phyloP scores from a whole-genome alignment of 1,140 invertebrate genomes.

The Idris sp. region DNA sequence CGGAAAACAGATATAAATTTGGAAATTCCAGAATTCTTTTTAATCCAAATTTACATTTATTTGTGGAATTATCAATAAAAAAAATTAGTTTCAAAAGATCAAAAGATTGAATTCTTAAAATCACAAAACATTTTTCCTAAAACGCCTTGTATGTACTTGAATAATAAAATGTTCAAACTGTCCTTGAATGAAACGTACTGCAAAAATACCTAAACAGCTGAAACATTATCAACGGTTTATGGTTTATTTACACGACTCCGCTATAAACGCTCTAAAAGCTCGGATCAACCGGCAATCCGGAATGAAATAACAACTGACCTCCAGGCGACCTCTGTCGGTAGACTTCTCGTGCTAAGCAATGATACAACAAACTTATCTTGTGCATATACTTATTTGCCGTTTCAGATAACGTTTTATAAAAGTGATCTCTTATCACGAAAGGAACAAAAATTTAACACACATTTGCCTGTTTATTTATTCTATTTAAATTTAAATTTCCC shows the following conservation, averaged over 20 bases:
- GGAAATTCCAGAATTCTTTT: no score
- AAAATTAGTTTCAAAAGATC: no score
- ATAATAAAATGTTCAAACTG: no score
- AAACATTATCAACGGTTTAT: conserved; percentile 25
- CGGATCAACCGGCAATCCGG: conserved; percentile 1
- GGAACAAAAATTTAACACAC: conserved; percentile 51
- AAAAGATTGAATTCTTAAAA: no score
- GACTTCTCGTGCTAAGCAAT: conserved; percentile 47
- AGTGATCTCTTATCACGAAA: conserved; percentile 29
- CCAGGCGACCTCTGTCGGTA: conserved; percentile 49
- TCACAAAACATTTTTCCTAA: not conserved
- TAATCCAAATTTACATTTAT: no score
- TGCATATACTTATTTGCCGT: conserved; percentile 44
- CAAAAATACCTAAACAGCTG: conserved; percentile 33
- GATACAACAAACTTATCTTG: conserved; percentile 58
- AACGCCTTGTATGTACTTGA: no score
- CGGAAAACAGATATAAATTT: no score
- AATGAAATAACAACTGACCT: conserved; percentile 43
- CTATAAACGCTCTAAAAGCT: conserved; percentile 32
- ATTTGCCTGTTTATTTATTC: conserved; percentile 48
- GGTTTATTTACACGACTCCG: conserved; percentile 30
- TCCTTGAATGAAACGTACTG: conserved; percentile 12
- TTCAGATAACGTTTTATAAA: conserved; percentile 53
- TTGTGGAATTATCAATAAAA: no score
- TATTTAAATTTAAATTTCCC: no score